A percentile compares a stretch with the other conserved stretches of the same genome.
These are phyloP conservation scores for Sinella curviseta DNA, from an alignment of 1,140 invertebrate species.

Conservation along the genomic window DNA sequence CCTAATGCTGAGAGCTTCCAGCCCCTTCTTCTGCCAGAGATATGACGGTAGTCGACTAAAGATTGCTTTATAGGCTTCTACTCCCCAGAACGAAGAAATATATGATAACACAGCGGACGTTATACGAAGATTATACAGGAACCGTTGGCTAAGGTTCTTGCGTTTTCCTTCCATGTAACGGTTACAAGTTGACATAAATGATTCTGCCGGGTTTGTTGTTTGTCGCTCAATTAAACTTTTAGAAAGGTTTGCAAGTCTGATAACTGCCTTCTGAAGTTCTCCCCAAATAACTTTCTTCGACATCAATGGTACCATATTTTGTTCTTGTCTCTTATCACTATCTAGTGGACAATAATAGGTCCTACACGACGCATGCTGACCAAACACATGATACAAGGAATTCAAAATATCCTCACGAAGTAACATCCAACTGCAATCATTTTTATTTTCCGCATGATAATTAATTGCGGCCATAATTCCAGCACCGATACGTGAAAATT, in stretches of 20 bases:
- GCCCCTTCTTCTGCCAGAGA: no score
- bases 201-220: slow-evolving; percentile 55
- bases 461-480: not conserved
- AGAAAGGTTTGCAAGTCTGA: not conserved
- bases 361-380: not conserved
- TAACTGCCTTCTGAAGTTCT: not conserved
- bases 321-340: not conserved
- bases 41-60: no score
- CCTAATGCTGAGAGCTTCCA: no score
- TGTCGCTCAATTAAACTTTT: slow-evolving; percentile 51
- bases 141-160: slow-evolving; percentile 50
- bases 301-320: not conserved
- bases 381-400: not conserved
- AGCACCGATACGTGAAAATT: not conserved
- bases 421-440: not conserved
- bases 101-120: not conserved
- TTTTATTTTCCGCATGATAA: not conserved
- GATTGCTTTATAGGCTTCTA: not conserved
- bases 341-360: not conserved
- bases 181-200: slow-evolving; percentile 51
- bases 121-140: slow-evolving; percentile 45
- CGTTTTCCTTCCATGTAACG: slow-evolving; percentile 54
- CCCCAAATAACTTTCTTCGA: not conserved
- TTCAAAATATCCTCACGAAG: not conserved
- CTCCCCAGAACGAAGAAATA: not conserved